A percentile compares a stretch with the other conserved stretches of the same genome.
These are phyloP conservation scores for Oscheius myriophilus DNA, from an alignment of 2,888 invertebrate species.

Conservation along the genomic window DNA sequence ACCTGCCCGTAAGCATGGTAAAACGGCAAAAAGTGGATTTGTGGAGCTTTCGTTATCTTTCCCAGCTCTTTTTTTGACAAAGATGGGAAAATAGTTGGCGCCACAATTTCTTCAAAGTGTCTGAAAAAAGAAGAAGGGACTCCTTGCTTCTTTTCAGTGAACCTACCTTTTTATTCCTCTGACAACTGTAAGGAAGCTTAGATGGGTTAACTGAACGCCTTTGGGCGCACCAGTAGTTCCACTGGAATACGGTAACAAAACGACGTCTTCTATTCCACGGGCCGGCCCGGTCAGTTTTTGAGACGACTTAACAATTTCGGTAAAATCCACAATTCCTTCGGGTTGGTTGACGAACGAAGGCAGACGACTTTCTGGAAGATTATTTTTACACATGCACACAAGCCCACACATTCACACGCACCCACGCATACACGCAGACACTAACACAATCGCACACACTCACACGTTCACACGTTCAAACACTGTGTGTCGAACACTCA, in stretches of 20 bases:
- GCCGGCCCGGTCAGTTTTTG: background rate
- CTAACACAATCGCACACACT: too few species aligned
- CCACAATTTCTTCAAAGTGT: constrained; percentile 1
- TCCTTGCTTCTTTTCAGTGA: background rate
- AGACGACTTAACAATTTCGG: background rate
- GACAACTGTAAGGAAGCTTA: constrained; percentile 17
- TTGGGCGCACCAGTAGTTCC: constrained; percentile 76
- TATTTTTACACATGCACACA: background rate
- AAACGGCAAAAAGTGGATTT: too few species aligned
- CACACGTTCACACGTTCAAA: too few species aligned
- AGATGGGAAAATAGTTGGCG: background rate
- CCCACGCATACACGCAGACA: too few species aligned
- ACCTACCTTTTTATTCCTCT: constrained; percentile 10
- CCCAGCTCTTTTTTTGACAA: too few species aligned
- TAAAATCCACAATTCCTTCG: background rate
- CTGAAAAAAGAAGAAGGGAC: constrained; percentile 7
- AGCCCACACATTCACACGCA: too few species aligned
- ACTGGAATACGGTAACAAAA: constrained; percentile 54
- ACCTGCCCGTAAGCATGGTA: too few species aligned
- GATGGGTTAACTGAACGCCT: constrained; percentile 60
- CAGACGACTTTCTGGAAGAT: constrained; percentile 40
- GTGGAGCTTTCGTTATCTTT: too few species aligned
- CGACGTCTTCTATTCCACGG: constrained; percentile 32
- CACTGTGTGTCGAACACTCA: too few species aligned
- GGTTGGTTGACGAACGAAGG: background rate